phyloP scores from a whole-genome alignment of 2,888 invertebrate genomes.

The Leptinotarsa peninsularis region DNA sequence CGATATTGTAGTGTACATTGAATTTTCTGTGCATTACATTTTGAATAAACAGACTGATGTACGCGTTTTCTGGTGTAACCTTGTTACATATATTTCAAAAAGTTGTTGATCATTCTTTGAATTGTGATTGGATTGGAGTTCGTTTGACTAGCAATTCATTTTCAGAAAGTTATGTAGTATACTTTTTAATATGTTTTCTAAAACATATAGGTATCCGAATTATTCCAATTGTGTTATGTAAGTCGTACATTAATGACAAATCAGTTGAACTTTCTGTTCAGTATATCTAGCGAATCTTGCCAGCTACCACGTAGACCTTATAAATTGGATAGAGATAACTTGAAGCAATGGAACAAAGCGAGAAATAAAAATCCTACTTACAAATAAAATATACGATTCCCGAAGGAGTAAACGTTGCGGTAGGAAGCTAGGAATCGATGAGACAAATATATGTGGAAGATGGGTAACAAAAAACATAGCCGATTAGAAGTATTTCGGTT shows the following conservation, averaged over 20 bases:
- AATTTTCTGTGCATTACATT: too few relatives aligned
- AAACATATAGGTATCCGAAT: neutral
- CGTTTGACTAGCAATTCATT: too few relatives aligned
- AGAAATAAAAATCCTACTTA: constrained; percentile 36
- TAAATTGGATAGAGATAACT: constrained; percentile 25
- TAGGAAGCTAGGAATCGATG: neutral
- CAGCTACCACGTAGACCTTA: neutral
- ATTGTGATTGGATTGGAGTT: too few relatives aligned
- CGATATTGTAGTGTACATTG: too few relatives aligned
- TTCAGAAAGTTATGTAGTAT: too few relatives aligned
- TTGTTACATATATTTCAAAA: too few relatives aligned
- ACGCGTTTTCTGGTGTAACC: too few relatives aligned
- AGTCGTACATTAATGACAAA: neutral
- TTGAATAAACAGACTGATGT: too few relatives aligned
- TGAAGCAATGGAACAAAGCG: constrained; percentile 23
- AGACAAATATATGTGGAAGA: neutral
- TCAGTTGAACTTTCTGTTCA: neutral
- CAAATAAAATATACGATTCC: constrained; percentile 36
- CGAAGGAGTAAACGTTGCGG: constrained; percentile 8
- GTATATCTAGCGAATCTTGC: neutral
- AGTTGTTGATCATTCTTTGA: too few relatives aligned
- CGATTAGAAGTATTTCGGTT: neutral
- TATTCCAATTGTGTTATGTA: neutral
- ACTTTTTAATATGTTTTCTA: too few relatives aligned
- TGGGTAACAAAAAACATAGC: neutral